phyloP scores from a whole-genome alignment of 2,797 vertebrate genomes.

The Anomalospiza imberbis region DNA sequence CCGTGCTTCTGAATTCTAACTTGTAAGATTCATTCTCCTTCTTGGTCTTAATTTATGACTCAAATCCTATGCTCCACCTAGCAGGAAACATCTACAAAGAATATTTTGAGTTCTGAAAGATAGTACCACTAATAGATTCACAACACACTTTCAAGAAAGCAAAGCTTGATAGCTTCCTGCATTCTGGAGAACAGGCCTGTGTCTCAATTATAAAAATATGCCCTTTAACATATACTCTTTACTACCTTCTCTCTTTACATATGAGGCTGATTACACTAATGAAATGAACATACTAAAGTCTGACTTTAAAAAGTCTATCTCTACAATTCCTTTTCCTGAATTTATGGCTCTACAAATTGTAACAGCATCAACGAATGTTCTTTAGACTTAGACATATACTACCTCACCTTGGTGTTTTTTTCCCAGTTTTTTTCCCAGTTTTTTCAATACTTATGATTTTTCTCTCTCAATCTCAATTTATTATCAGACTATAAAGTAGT shows the following conservation, averaged over 20 bases:
- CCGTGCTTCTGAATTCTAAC: neutral
- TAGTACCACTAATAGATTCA: neutral
- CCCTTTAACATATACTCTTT: neutral
- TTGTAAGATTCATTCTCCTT: neutral
- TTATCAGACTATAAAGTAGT: neutral
- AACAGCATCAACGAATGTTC: neutral
- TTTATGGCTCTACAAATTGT: neutral
- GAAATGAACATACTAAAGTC: neutral
- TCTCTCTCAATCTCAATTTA: neutral
- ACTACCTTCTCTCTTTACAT: neutral
- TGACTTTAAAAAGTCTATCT: neutral
- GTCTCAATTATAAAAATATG: neutral
- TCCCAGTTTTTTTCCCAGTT: neutral
- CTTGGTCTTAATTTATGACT: neutral
- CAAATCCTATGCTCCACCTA: neutral
- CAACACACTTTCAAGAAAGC: neutral
- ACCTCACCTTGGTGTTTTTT: too few relatives aligned
- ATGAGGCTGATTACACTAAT: neutral
- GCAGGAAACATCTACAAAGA: neutral
- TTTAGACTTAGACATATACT: neutral
- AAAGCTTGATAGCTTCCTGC: neutral
- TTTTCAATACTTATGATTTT: neutral
- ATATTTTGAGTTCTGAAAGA: neutral
- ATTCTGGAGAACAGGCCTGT: neutral
- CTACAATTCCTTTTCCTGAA: neutral